Percentiles rank a stretch among this genome's conserved stretches.
phyloP scores from a whole-genome alignment of 2,888 invertebrate genomes.

The Plagodis dolabraria region DNA sequence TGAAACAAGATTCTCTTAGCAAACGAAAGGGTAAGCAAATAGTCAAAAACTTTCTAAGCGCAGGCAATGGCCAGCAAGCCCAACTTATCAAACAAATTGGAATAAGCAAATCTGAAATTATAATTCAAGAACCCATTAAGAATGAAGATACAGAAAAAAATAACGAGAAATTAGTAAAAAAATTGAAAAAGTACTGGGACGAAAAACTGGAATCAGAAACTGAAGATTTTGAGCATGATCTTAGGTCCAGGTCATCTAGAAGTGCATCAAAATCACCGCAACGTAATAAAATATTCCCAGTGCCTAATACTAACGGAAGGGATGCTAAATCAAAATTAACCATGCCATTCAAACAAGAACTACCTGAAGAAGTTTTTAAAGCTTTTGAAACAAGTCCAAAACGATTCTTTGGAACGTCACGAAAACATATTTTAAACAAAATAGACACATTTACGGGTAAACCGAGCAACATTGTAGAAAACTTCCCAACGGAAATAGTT shows the following conservation, averaged over 20 bases:
- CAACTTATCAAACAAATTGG: conserved; percentile 37
- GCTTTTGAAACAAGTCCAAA: conserved; percentile 81
- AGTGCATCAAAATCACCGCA: conserved; percentile 21
- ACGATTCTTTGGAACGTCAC: conserved; percentile 77
- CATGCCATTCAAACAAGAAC: conserved; percentile 64
- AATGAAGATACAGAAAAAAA: conserved; percentile 35
- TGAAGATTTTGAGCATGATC: conserved; percentile 41
- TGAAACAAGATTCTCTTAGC: conserved; percentile 72
- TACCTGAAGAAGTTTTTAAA: conserved; percentile 78
- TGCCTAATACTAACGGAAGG: conserved; percentile 13
- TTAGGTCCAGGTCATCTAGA: conserved; percentile 42
- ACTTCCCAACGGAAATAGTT: conserved; percentile 46
- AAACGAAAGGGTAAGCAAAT: conserved; percentile 76
- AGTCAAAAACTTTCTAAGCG: conserved; percentile 64
- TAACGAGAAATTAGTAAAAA: conserved; percentile 63
- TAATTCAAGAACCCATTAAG: conserved; percentile 31
- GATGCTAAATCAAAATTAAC: conserved; percentile 6
- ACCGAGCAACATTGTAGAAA: conserved; percentile 52
- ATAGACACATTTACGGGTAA: conserved; percentile 75
- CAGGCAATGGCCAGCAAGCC: conserved; percentile 43
- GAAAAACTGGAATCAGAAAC: conserved; percentile 63
- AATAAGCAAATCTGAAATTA: conserved; percentile 31
- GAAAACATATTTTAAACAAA: conserved; percentile 76
- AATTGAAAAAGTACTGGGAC: conserved; percentile 79
- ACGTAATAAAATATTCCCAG: conserved; percentile 9